Evolutionary conservation across 1,140 invertebrate species (phyloP).

Genomic region (Cyrtorhinus lividipennis): DNA sequence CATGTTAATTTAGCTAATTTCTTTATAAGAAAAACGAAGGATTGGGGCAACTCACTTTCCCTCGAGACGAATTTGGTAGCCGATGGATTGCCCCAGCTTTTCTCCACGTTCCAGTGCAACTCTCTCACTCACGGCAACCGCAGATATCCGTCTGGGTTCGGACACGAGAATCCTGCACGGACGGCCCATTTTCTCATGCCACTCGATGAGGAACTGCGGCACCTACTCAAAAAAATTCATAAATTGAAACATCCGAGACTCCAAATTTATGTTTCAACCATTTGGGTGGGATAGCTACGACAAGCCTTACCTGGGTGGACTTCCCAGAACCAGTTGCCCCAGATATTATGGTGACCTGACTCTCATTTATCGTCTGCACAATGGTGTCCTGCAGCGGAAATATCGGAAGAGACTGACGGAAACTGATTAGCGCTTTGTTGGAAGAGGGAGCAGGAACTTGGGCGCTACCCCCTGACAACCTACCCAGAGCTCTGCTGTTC

Average conservation of each 20-base stretch:
- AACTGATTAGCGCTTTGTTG: constrained; percentile 35
- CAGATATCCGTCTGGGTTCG: constrained; percentile 80
- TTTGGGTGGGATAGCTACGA: background rate
- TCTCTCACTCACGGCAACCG: constrained; percentile 69
- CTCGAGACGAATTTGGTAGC: constrained; percentile 87
- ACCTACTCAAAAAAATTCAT: no score
- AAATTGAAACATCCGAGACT: no score
- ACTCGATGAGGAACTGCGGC: constrained; percentile 78
- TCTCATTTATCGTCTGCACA: constrained; percentile 61
- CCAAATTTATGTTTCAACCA: no score
- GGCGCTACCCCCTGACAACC: constrained; percentile 44
- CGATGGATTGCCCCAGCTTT: constrained; percentile 69
- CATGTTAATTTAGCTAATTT: no score
- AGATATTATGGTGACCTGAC: constrained; percentile 50
- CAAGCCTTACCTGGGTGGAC: constrained; percentile 53
- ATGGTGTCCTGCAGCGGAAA: constrained; percentile 53
- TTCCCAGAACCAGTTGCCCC: constrained; percentile 80
- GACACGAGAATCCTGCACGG: constrained; percentile 80
- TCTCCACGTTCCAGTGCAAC: constrained; percentile 74
- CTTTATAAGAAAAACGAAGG: no score
- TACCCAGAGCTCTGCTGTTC: constrained; percentile 38
- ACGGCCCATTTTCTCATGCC: constrained; percentile 44
- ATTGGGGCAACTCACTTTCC: constrained; percentile 37
- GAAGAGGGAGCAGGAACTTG: constrained; percentile 41
- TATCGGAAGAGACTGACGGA: constrained; percentile 54